Conservation (phyloP, 2,797 vertebrate species). For the Sebastes vulpes region DNA sequence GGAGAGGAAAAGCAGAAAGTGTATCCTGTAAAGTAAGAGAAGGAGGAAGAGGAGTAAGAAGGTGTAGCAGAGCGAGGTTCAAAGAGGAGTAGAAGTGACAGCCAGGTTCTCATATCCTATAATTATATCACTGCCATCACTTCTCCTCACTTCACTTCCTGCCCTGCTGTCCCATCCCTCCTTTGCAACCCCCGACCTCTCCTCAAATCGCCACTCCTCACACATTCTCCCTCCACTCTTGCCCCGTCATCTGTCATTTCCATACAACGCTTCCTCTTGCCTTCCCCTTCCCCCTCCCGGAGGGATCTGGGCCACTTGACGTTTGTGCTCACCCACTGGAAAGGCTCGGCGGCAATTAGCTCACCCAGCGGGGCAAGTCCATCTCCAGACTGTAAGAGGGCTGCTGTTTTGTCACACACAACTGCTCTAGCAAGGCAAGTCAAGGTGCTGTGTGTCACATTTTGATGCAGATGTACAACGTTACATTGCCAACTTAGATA, state of each 20-base stretch:
- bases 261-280: neutral
- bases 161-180: neutral
- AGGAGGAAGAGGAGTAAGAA: neutral
- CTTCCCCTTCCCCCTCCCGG: neutral
- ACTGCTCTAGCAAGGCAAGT: neutral
- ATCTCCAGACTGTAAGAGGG: conserved; percentile 1
- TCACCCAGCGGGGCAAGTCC: neutral
- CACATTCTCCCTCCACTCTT: neutral
- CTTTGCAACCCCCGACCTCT: conserved; percentile 11
- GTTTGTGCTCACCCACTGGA: conserved; percentile 18
- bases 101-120: conserved; percentile 45
- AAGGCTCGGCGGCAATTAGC: neutral
- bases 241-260: conserved; percentile 51
- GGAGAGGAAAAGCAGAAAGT: neutral
- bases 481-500: neutral
- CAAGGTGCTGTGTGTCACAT: neutral
- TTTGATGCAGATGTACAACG: neutral
- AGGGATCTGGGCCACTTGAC: conserved; percentile 42
- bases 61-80: neutral
- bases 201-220: neutral
- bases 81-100: conserved; percentile 45
- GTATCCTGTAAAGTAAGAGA: neutral
- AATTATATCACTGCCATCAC: conserved; percentile 46
- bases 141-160: conserved; percentile 24
- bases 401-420: conserved; percentile 23